phyloP scores from a whole-genome alignment of 53 echinoderm and acorn worm genomes.

The Arbacia lixula region DNA sequence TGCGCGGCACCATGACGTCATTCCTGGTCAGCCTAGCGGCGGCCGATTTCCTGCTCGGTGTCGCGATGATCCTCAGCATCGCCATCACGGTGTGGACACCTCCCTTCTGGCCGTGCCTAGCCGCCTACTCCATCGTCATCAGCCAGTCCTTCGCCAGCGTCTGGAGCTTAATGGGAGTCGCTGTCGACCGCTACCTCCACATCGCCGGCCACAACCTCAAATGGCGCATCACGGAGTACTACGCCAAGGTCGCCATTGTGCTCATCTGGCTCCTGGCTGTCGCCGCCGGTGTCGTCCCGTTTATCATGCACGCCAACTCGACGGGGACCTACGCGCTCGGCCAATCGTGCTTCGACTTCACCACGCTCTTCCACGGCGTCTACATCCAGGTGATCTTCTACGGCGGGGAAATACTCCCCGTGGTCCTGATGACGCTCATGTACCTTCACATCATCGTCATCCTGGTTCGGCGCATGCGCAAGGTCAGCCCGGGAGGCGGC shows the following conservation, averaged over 20 bases:
- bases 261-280: not conserved
- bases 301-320: not conserved
- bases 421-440: constrained; percentile 1
- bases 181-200: constrained; percentile 29
- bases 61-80: constrained; percentile 32
- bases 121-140: constrained; percentile 7
- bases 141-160: constrained; percentile 31
- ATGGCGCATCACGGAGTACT: constrained; percentile 17
- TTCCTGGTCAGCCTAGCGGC: constrained; percentile 44
- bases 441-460: constrained; percentile 21
- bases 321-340: not conserved
- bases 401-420: constrained; percentile 10
- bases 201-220: constrained; percentile 25
- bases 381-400: constrained; percentile 36
- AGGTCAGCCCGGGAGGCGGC: not conserved
- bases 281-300: constrained; percentile 1
- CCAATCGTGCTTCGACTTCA: constrained; percentile 14
- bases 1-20: constrained; percentile 37
- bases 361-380: not conserved
- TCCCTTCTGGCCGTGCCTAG: constrained; percentile 40
- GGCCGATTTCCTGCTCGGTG: constrained; percentile 38
- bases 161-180: constrained; percentile 48
- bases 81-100: constrained; percentile 36
- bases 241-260: constrained; percentile 7
- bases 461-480: constrained; percentile 17